A percentile compares a stretch with the other conserved stretches of the same genome.
These are phyloP conservation scores for Gisinianus flammeolus DNA, from an alignment of 2,888 invertebrate species.

Conservation along the genomic window DNA sequence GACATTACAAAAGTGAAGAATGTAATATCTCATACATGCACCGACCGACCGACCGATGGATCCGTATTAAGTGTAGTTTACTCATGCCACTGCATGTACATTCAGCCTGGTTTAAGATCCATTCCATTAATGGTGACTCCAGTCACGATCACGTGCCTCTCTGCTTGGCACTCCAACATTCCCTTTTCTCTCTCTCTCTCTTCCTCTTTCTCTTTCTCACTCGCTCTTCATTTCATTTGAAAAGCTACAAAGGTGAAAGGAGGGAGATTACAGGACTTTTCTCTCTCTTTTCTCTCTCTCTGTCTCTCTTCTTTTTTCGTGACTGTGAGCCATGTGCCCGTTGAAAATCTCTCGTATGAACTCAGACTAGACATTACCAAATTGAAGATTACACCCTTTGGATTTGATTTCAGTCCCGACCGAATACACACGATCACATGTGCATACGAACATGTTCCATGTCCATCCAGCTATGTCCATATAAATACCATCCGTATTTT, in stretches of 20 bases:
- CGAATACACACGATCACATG: no score
- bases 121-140: conserved; percentile 42
- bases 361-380: conserved; percentile 24
- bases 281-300: neutral
- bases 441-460: no score
- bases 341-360: neutral
- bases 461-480: no score
- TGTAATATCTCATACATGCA: neutral
- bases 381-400: conserved; percentile 37
- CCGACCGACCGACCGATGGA: neutral
- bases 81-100: neutral
- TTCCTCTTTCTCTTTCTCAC: neutral
- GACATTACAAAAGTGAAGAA: neutral
- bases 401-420: conserved; percentile 31
- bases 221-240: conserved; percentile 22
- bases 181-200: conserved; percentile 11
- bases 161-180: neutral
- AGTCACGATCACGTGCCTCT: conserved; percentile 41
- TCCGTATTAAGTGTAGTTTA: neutral
- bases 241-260: conserved; percentile 15
- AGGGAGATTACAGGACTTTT: conserved; percentile 4
- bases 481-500: no score
- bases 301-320: conserved; percentile 8
- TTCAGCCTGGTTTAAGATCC: conserved; percentile 5
- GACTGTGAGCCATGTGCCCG: conserved; percentile 18